Evolutionary conservation across 2,888 invertebrate genomes (phyloP), one percentile per base, ranked within the genome.

Genomic region (Hylaea fasciaria): DNA sequence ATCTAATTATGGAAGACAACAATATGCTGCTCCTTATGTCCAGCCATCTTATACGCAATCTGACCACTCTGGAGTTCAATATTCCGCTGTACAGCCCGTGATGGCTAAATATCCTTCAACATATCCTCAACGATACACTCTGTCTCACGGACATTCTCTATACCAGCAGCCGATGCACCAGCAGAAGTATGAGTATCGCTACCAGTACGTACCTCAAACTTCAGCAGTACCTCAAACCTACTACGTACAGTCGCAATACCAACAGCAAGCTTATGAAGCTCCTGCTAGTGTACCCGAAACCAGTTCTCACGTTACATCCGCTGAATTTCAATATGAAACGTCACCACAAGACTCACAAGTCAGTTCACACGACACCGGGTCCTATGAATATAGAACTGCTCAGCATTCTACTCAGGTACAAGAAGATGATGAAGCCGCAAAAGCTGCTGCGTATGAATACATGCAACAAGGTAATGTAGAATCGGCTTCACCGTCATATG

Each of bases 21-120:
- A 89, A 53, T 91, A 91, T 58, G 83, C 90, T 0, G 75, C 80
- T 62, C 88, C 91, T 5, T 83, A 91, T 28, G 83, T 87, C 0
- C 85, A 83, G 51, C 90, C 92, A 22, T 77, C 87, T 8, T 92
- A 92, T 58, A 90, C 91, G 0, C 86, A 91, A 65, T 78, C 87
- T 12, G 89, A 91, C 69, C 80, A 83, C 40, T 88, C 92, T 29
- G 92, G 92, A 44, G 86, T 92, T 3, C 91, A 92, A 57, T 92
- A 92, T 62, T 91, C 91, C 0, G 91, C 87, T 12, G 92, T 91
- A 0, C 88, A 91, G 66, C 92, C 92, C n/a, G 89, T 88, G 1
- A 91, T 91, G 88, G 91, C 92, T 1, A 83, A 79, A 65, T 92
- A 91, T 67, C 92, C 92, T 39, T 77, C 84, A 44, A 83, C 80